These are phyloP conservation scores for Pantherophis guttatus DNA, from an alignment of 2,113 vertebrate genomes.

Conservation along the genomic window DNA sequence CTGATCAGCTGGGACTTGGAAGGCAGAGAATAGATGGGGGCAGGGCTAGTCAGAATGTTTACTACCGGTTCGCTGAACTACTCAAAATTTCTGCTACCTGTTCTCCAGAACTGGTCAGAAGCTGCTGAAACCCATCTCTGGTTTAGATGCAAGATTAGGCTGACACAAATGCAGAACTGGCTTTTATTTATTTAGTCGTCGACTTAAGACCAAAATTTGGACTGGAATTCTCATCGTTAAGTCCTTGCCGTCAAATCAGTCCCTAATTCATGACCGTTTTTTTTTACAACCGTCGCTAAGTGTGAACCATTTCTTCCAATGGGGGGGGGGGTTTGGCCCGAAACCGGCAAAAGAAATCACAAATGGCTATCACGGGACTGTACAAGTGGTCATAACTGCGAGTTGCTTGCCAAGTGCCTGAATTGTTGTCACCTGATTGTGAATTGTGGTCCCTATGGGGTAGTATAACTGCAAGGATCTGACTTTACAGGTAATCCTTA, in stretches of 20 bases:
- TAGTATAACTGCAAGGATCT: too few relatives aligned
- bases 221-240: neutral
- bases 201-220: neutral
- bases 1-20: too few relatives aligned
- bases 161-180: neutral
- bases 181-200: neutral
- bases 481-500: too few relatives aligned
- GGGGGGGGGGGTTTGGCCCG: rapidly evolving
- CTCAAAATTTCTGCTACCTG: too few relatives aligned
- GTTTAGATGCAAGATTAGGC: neutral
- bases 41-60: too few relatives aligned
- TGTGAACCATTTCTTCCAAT: neutral
- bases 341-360: neutral
- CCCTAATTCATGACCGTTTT: neutral
- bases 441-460: too few relatives aligned
- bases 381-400: neutral
- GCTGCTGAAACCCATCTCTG: too few relatives aligned
- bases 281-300: neutral
- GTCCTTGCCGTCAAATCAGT: neutral
- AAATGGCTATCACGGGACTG: neutral
- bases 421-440: too few relatives aligned
- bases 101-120: too few relatives aligned
- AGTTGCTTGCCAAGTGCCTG: too few relatives aligned
- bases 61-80: too few relatives aligned
- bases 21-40: too few relatives aligned